Base-by-base conservation (phyloP, 2,888 invertebrate species). In the Galerucella nymphaeae region DNA sequence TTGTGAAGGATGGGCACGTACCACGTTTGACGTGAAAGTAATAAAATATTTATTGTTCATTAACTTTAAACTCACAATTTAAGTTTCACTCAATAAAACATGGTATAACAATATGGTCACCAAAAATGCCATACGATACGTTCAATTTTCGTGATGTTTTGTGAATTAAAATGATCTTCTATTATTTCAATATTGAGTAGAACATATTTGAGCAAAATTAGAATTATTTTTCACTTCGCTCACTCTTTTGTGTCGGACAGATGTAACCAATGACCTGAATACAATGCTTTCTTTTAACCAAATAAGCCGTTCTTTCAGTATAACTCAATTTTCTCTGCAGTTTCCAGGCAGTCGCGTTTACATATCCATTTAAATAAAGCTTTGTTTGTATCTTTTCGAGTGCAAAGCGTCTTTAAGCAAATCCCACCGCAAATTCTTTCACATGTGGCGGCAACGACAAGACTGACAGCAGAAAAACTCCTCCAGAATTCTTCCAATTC, bases 321-420 rank as follows among this genome's bases (percentile, higher is more conserved):
- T 55, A 55, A 16, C 55, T 55, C 55, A 55, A 55, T 55, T 55
- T 55, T 20, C 18, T 10, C 9, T 1, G 16, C 55, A 55, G 16
- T 55, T 55, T 55, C 18, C 55, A 10, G 20, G 10, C 55, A 55
- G 55, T 20, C 55, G 18, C 55, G 55, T 18, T 55, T 10, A 18
- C 55, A 18, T 55, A 55, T 55, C 18, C 55, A 20, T 55, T 55
- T 55, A 55, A 20, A 55, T 16, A 18, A 3, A 20, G 55, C 20
- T 55, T 55, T 55, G 20, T 55, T 55, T 55, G 55, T 55, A 20
- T 45, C 45, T 45, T 45, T 45, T 45, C 45, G 45, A 45, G 14
- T 45, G 45, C 45, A 45, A 45, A 45, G 14, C 20, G 55, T 55
- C 55, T 20, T 55, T 55, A 55, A 55, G 11, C 55, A 55, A 55